A percentile compares a stretch with the other conserved stretches of the same genome.
Conservation (phyloP, 2,888 invertebrate species). For the Iphiclides podalirius region DNA sequence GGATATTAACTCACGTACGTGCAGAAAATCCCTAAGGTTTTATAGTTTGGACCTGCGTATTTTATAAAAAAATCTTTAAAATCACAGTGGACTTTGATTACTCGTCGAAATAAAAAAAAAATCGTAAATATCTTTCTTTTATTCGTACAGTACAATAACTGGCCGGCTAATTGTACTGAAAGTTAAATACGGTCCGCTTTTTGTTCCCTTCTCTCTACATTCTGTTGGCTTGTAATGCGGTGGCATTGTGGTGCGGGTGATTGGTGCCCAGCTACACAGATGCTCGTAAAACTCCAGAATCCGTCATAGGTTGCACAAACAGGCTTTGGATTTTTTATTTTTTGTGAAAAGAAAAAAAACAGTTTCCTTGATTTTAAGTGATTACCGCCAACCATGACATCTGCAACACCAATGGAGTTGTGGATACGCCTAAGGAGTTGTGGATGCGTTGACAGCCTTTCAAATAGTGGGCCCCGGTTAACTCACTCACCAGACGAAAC, state of each 20-base stretch:
- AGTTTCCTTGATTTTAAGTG: not conserved
- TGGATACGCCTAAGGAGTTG: too few species aligned
- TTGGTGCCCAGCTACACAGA: constrained; percentile 8
- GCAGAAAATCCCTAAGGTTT: too few species aligned
- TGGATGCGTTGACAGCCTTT: too few species aligned
- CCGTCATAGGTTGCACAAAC: constrained; percentile 10
- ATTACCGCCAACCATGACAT: too few species aligned
- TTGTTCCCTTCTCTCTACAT: constrained; percentile 13
- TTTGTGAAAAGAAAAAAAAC: not conserved
- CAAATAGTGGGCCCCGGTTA: too few species aligned
- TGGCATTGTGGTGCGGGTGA: too few species aligned
- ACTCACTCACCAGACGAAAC: too few species aligned
- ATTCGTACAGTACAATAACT: constrained; percentile 14
- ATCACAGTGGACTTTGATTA: not conserved
- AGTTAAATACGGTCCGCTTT: constrained; percentile 11
- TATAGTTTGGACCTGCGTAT: too few species aligned
- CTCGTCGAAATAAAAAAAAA: constrained; percentile 1
- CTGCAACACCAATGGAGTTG: too few species aligned
- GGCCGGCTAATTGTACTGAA: constrained; percentile 6
- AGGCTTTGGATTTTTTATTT: too few species aligned
- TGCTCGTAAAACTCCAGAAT: not conserved
- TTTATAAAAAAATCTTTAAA: not conserved
- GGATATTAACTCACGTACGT: too few species aligned
- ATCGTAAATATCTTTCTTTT: constrained; percentile 4
- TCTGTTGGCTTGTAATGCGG: constrained; percentile 13